Conservation (phyloP, 2,888 invertebrate genomes). For the Orchestes rusci region DNA sequence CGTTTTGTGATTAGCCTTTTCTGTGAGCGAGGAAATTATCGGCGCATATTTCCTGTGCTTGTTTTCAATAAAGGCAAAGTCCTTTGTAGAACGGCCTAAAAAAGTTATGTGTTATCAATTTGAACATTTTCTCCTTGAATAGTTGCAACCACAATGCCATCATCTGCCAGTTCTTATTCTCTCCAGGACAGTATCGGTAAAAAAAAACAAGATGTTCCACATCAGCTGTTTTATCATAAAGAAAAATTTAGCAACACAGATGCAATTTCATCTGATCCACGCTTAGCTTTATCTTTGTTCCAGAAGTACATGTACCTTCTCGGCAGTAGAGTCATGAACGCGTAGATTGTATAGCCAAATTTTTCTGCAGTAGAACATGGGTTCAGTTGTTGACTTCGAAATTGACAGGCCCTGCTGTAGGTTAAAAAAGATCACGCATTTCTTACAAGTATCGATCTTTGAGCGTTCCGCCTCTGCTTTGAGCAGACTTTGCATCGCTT, state of each 20-base stretch:
- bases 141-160: conserved; percentile 17
- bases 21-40: not conserved
- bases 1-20: not conserved
- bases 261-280: conserved; percentile 25
- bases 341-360: conserved; percentile 25
- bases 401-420: conserved; percentile 1
- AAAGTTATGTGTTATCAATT: conserved; percentile 18
- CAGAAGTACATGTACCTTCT: conserved; percentile 21
- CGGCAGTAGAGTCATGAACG: conserved; percentile 25
- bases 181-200: conserved; percentile 9
- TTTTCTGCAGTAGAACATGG: conserved; percentile 18
- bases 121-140: conserved; percentile 16
- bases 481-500: conserved; percentile 18
- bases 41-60: conserved; percentile 1
- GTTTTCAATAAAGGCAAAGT: conserved; percentile 1
- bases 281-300: conserved; percentile 22
- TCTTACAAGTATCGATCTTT: not conserved
- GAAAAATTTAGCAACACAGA: conserved; percentile 12
- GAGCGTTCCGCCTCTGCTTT: conserved; percentile 9
- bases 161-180: conserved; percentile 8
- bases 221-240: conserved; percentile 11
- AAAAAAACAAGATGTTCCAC: conserved; percentile 10
- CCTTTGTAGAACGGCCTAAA: conserved; percentile 18
- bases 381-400: conserved; percentile 6
- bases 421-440: not conserved